Conservation (phyloP, 2,888 invertebrate species). For the Brassicogethes aeneus region DNA sequence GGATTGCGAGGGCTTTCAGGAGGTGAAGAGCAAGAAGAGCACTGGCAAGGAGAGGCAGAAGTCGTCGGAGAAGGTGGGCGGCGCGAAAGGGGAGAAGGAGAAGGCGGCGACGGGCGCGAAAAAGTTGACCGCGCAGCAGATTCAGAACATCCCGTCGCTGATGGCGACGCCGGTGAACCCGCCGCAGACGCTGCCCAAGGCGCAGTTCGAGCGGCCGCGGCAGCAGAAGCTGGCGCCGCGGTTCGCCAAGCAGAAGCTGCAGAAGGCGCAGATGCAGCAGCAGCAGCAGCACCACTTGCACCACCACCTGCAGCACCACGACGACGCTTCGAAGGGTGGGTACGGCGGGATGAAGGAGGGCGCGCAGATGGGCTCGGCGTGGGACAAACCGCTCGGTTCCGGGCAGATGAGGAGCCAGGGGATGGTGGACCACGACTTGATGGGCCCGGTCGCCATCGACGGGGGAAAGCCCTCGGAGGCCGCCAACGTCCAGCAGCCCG, state of each 20-base stretch:
- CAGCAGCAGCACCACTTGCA: slow-evolving; percentile 31
- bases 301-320: slow-evolving; percentile 33
- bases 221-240: slow-evolving; percentile 58
- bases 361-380: too few relatives aligned
- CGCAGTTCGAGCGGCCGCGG: slow-evolving; percentile 37
- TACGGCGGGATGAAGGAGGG: slow-evolving; percentile 8
- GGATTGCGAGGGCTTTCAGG: slow-evolving; percentile 70
- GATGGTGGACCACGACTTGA: slow-evolving; percentile 35
- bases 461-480: slow-evolving; percentile 35
- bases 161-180: slow-evolving; percentile 45
- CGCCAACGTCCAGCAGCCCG: slow-evolving; percentile 33
- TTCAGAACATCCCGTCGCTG: slow-evolving; percentile 43
- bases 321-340: too few relatives aligned
- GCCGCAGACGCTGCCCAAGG: slow-evolving; percentile 33
- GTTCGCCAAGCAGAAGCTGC: slow-evolving; percentile 62
- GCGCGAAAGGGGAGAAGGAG: slow-evolving; percentile 10
- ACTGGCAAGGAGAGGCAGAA: slow-evolving; percentile 53
- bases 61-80: slow-evolving; percentile 21
- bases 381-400: slow-evolving; percentile 77
- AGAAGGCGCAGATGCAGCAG: slow-evolving; percentile 40
- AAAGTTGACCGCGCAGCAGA: slow-evolving; percentile 34
- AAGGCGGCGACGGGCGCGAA: slow-evolving; percentile 13
- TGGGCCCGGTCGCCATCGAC: slow-evolving; percentile 32
- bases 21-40: slow-evolving; percentile 76
- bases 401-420: slow-evolving; percentile 54